These are phyloP conservation scores for Rattus rattus DNA, from an alignment of 2,113 vertebrate species.

Conservation along the genomic window DNA sequence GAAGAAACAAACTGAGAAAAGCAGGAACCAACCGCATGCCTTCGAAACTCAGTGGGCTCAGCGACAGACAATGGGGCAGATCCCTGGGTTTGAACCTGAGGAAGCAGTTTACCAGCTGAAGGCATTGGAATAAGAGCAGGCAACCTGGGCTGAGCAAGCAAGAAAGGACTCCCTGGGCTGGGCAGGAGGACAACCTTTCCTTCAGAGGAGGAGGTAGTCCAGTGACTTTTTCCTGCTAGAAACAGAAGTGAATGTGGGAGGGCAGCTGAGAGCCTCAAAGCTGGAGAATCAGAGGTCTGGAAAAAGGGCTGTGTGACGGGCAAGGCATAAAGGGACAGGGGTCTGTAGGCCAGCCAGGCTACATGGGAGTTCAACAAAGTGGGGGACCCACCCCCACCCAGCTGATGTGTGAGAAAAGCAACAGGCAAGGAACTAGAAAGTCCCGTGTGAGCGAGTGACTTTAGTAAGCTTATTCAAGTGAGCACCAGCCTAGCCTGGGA, in stretches of 20 bases:
- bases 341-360: not conserved
- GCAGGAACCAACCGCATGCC: not conserved
- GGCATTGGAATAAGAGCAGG: not conserved
- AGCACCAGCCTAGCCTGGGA: not conserved
- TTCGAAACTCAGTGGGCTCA: not conserved
- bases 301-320: not conserved
- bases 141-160: not conserved
- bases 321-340: not conserved
- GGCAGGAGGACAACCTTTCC: not conserved
- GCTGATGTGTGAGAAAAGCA: not conserved
- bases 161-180: not conserved
- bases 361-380: not conserved
- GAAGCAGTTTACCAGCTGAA: not conserved
- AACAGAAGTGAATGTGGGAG: not conserved
- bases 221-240: not conserved
- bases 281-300: not conserved
- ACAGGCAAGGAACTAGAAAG: not conserved
- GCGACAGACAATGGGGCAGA: not conserved
- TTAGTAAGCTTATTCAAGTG: not conserved
- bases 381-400: not conserved
- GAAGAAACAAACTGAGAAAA: not conserved
- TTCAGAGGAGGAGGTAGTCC: not conserved
- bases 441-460: not conserved
- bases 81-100: not conserved
- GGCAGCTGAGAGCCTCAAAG: not conserved